Evolutionary conservation across 2,888 invertebrate species (phyloP).

Genomic region (Brenthis ino): DNA sequence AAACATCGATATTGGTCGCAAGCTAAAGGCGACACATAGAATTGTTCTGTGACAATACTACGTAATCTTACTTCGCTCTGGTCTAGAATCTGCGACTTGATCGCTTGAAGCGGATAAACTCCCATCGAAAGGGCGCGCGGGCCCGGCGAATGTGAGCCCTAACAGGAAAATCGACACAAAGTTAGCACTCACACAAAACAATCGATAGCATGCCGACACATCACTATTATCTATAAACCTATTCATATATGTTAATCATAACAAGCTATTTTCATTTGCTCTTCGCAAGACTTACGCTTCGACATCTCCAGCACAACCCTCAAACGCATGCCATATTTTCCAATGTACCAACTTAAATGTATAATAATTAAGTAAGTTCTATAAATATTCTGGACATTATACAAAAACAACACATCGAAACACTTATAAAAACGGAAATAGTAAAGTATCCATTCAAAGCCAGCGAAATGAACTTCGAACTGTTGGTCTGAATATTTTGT

Average conservation of each 20-base stretch:
- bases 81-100: conserved; percentile 93
- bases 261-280: conserved; percentile 62
- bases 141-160: conserved; percentile 96
- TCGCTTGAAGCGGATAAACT: conserved; percentile 93
- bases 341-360: conserved; percentile 40
- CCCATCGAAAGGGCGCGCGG: conserved; percentile 95
- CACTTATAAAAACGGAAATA: conserved; percentile 55
- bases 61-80: conserved; percentile 94
- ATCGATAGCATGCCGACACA: conserved; percentile 72
- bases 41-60: conserved; percentile 55
- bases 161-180: conserved; percentile 80
- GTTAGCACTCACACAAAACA: conserved; percentile 84
- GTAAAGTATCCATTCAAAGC: conserved; percentile 74
- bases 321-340: conserved; percentile 63
- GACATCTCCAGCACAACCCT: conserved; percentile 28
- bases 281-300: conserved; percentile 46
- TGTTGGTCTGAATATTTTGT: conserved; percentile 30
- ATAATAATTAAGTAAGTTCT: conserved; percentile 21
- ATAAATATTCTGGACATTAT: conserved; percentile 32
- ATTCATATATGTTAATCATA: conserved; percentile 55
- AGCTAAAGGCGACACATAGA: conserved; percentile 72
- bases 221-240: conserved; percentile 55
- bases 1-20: conserved; percentile 77
- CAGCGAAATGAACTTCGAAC: conserved; percentile 60
- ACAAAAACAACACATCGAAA: conserved; percentile 46